phyloP scores from a whole-genome alignment of 2,888 invertebrate species.

The Ophonus ardosiacus region DNA sequence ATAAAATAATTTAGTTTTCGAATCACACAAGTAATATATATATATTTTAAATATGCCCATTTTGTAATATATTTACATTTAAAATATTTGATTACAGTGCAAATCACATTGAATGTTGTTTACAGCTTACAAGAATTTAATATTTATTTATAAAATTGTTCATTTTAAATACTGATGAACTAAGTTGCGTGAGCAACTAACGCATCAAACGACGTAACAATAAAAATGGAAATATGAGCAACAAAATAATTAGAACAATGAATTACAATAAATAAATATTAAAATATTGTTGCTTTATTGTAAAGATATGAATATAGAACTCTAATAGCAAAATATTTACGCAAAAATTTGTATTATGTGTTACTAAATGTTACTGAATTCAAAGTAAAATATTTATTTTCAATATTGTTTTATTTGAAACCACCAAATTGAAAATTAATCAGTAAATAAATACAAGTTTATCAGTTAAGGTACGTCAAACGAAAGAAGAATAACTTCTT shows the following conservation, averaged over 20 bases:
- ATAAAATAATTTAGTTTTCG: neutral
- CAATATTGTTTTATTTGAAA: conserved; percentile 13
- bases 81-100: neutral
- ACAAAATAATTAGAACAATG: neutral
- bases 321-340: conserved; percentile 21
- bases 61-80: conserved; percentile 13
- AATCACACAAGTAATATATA: neutral
- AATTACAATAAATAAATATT: conserved; percentile 38
- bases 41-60: conserved; percentile 1
- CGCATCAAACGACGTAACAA: neutral
- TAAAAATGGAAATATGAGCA: neutral
- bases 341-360: conserved; percentile 16
- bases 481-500: conserved; percentile 26
- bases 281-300: conserved; percentile 23
- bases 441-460: conserved; percentile 22
- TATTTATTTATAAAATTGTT: conserved; percentile 33
- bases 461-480: conserved; percentile 35
- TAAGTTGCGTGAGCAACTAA: neutral
- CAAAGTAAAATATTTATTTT: conserved; percentile 29
- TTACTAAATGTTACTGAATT: conserved; percentile 26
- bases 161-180: neutral
- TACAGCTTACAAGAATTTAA: conserved; percentile 18
- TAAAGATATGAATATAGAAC: conserved; percentile 28
- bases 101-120: conserved; percentile 11
- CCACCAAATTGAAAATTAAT: conserved; percentile 13